Evolutionary conservation across 1,140 invertebrate genomes (phyloP).

Genomic region (Melanaphis sacchari): DNA sequence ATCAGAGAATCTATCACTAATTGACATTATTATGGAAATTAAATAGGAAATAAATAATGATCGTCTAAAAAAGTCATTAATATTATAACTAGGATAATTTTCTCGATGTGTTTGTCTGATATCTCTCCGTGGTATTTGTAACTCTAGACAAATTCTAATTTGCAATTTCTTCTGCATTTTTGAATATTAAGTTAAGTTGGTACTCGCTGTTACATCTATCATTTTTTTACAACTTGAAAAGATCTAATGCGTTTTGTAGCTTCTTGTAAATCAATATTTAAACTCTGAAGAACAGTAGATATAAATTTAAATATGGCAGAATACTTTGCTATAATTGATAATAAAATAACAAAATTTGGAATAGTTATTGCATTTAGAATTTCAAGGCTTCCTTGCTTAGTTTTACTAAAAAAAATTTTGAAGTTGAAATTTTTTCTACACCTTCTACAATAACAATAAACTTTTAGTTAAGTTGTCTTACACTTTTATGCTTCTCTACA

Average conservation of each 20-base stretch:
- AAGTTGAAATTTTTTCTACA: neutral
- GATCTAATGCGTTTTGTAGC: neutral
- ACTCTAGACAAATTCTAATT: neutral
- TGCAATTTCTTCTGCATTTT: neutral
- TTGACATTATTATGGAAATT: neutral
- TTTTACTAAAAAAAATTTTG: neutral
- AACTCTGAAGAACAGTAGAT: neutral
- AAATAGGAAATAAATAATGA: neutral
- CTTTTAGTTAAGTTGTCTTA: neutral
- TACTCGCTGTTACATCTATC: neutral
- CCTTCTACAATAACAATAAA: neutral
- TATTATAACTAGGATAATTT: no score
- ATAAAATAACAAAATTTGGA: neutral
- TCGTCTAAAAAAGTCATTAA: no score
- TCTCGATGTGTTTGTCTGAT: no score
- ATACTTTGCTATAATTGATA: neutral
- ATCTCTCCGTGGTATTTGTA: no score
- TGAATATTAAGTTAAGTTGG: constrained; percentile 1
- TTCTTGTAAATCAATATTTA: neutral
- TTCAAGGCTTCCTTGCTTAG: neutral
- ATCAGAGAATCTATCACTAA: neutral
- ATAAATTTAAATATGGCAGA: constrained; percentile 5
- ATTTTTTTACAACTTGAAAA: neutral
- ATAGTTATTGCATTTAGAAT: neutral
- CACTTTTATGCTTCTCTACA: neutral